Evolutionary conservation across 2,113 vertebrate species (phyloP), one percentile per base, ranked within the genome.

Genomic region (Chaetodon auriga): DNA sequence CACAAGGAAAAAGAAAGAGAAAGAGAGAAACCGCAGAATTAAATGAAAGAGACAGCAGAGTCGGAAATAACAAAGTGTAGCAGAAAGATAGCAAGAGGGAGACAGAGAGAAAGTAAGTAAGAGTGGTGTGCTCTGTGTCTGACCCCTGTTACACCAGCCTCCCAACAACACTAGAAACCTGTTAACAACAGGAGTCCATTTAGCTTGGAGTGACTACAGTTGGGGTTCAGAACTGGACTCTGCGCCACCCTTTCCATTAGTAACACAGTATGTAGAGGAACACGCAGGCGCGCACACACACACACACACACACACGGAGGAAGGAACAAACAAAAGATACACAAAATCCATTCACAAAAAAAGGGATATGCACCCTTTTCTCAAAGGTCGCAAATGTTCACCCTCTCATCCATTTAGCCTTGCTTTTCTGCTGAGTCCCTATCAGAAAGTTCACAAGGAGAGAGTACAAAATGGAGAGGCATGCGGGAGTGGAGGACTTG

Each of bases 141-240:
- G 89, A 94, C 86, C 90, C 78, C 76, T 88, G 91, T 79, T 86
- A 82, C 70, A 84, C 10, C 63, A 91, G 71, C 55, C 82, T 83
- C 76, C 51, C 36, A 36, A 86, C 81, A 85, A 83, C 75, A 85
- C 83, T 58, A 78, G 85, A 75, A 81, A 81, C 68, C 61, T 90
- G 91, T 92, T 85, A 90, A 92, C 93, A 91, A 87, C 81, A 57
- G 73, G 82, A 93, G 82, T 90, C 89, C 83, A 88, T 94, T 93
- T 90, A 89, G 87, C 69, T 73, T 38, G 36, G 66, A 84, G 84
- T 72, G 76, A 80, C 80, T 71, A 82, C 79, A 68, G 76, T 41
- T 14, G 12, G 53, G 75, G 48, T 38, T 77, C 62, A 76, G 68
- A 77, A 61, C 78, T 81, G 38, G 83, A 86, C 71, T 84, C 46